Conservation (phyloP, 2,113 vertebrate genomes). For the Alaudala cheleensis region DNA sequence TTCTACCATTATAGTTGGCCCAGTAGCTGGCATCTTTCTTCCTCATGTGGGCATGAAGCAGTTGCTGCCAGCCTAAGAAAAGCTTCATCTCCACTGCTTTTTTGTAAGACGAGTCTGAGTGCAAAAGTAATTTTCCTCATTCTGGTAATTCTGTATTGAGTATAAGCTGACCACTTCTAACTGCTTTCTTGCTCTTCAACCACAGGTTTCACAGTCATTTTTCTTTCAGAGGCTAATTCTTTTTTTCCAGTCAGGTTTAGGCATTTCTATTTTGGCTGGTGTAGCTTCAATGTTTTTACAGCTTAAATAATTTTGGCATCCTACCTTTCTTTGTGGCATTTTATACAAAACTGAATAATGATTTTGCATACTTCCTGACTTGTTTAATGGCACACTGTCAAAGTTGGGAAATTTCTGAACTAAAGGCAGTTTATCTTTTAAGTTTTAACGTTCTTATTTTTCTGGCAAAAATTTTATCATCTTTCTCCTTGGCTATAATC, state of each 20-base stretch:
- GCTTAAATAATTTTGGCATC: not conserved
- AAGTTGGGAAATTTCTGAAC: not conserved
- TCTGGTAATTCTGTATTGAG: not conserved
- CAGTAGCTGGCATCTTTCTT: not conserved
- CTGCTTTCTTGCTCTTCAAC: not conserved
- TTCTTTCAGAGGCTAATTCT: not conserved
- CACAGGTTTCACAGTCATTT: not conserved
- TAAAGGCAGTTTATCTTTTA: not conserved
- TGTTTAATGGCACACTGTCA: not conserved
- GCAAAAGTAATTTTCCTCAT: not conserved
- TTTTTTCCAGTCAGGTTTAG: not conserved
- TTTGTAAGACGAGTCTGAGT: not conserved
- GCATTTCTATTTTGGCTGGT: not conserved
- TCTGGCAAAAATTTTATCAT: not conserved
- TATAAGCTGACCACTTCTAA: not conserved
- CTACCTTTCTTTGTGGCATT: not conserved
- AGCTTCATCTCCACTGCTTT: not conserved
- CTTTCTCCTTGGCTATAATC: not conserved
- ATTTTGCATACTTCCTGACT: not conserved
- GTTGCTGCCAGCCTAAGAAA: not conserved
- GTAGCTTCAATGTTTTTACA: not conserved
- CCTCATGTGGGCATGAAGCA: fast-evolving
- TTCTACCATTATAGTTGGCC: not conserved
- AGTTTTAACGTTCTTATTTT: not conserved
- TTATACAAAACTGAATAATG: not conserved